These are phyloP conservation scores for Chinchilla lanigera DNA, from an alignment of 2,113 vertebrate species.

Conservation along the genomic window DNA sequence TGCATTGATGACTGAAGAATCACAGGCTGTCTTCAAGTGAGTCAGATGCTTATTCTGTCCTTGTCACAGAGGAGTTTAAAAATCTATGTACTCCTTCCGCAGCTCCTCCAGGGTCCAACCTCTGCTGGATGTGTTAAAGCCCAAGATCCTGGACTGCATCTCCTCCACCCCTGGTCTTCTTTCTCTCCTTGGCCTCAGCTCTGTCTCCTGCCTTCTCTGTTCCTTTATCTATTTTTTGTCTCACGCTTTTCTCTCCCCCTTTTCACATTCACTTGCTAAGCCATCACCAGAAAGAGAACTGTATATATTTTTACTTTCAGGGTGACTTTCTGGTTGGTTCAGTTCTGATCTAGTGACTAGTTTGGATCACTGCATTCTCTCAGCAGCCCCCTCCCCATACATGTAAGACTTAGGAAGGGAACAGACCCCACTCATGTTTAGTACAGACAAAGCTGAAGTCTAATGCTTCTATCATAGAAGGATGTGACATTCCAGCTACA, in stretches of 20 bases:
- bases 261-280: constrained; percentile 54
- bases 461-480: neutral
- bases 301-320: constrained; percentile 37
- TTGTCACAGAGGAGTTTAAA: constrained; percentile 55
- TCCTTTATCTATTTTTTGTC: constrained; percentile 42
- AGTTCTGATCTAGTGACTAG: constrained; percentile 13
- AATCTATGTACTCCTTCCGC: neutral
- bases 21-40: constrained; percentile 23
- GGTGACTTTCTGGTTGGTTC: constrained; percentile 57
- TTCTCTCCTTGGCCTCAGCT: too few relatives aligned
- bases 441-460: constrained; percentile 13
- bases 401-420: constrained; percentile 41
- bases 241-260: constrained; percentile 43
- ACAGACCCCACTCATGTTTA: neutral
- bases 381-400: neutral
- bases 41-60: neutral
- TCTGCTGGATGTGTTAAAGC: constrained; percentile 49
- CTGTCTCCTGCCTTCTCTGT: constrained; percentile 5
- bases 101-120: constrained; percentile 35
- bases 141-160: constrained; percentile 1
- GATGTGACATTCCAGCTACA: neutral
- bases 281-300: constrained; percentile 43
- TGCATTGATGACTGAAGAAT: constrained; percentile 14
- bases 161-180: constrained; percentile 6
- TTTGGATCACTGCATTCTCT: constrained; percentile 26